phyloP scores from a whole-genome alignment of 2,888 invertebrate species.

The Agelastica alni region DNA sequence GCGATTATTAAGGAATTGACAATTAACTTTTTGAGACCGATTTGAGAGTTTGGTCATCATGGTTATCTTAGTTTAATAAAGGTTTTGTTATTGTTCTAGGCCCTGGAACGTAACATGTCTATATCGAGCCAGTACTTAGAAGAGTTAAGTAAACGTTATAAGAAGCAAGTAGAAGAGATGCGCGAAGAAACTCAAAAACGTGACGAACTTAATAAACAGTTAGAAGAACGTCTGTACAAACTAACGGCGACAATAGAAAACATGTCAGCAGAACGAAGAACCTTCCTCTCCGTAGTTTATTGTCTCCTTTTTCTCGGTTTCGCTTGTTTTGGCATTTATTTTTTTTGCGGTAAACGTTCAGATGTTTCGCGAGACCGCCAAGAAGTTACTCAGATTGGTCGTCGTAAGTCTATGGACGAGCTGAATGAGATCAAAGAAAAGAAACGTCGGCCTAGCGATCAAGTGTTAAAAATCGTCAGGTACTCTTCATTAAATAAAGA shows the following conservation, averaged over 20 bases:
- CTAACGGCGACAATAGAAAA: conserved; percentile 65
- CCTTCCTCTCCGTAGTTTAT: conserved; percentile 66
- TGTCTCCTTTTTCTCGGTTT: conserved; percentile 61
- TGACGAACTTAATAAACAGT: conserved; percentile 69
- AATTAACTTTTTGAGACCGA: too few species aligned
- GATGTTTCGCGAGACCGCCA: conserved; percentile 1
- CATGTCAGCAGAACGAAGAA: conserved; percentile 66
- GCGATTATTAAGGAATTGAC: too few species aligned
- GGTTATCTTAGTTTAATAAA: neutral
- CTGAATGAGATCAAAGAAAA: conserved; percentile 63
- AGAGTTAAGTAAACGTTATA: conserved; percentile 92
- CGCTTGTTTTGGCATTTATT: conserved; percentile 59
- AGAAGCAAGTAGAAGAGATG: conserved; percentile 95
- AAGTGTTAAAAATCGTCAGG: conserved; percentile 63
- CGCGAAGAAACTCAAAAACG: conserved; percentile 75
- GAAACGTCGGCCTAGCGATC: conserved; percentile 75
- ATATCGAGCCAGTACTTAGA: conserved; percentile 95
- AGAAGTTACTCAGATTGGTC: conserved; percentile 55
- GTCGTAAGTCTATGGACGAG: conserved; percentile 70
- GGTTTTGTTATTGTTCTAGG: conserved; percentile 60
- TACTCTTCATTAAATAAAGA: conserved; percentile 36
- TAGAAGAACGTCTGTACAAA: conserved; percentile 66
- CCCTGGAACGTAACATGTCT: conserved; percentile 95
- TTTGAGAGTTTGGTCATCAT: too few species aligned
- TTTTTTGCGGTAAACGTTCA: conserved; percentile 51